Evolutionary conservation across 2,113 vertebrate genomes (phyloP), one percentile per base, ranked within the genome.

Genomic region (Sinocyclocheilus anshuiensis): DNA sequence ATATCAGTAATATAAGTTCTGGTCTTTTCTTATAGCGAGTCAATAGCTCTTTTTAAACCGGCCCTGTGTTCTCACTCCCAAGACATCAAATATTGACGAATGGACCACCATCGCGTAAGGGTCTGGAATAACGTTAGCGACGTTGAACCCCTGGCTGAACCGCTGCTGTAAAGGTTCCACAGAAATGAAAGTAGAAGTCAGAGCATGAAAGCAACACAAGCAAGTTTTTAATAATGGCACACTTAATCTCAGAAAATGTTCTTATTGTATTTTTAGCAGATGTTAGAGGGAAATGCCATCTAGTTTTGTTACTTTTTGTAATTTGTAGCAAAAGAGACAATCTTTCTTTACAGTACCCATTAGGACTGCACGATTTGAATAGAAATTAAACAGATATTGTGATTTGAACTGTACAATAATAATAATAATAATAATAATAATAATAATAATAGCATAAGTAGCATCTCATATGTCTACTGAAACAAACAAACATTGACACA

Each of bases 41-140:
- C 12, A 10, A 39, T 61, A 61, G 57, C 57, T 61, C 20, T 26
- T 80, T 80, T 24, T 63, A 12, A 16, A 59, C 53, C 13, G 50
- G 29, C 18, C 53, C 53, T 26, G n/a, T 63, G 29, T 42, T 80
- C 33, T 80, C 20, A 24, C 26, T 61, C 22, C 11, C 33, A 42
- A 42, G 55, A 61, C n/a, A 42, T 80, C 20, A 61, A 63, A 80
- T 63, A 80, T 67, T 65, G 39, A 65, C 4, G 65, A 76, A 76
- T 48, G 22, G 42, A 48, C 39, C 22, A n/a, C 39, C 0, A 6
- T 48, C 20, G 22, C 71, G 20, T 22, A 74, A 42, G 20, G 71
- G 36, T 42, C 20, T 24, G 12, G 39, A 75, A 75, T 42, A 75
- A 3, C 22, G 5, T 45, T 75, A 24, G 20, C 2, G 0, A 48